Evolutionary conservation across 2,797 vertebrate species (phyloP), one percentile per base, ranked within the genome.

Genomic region (Ispidina lecontei): DNA sequence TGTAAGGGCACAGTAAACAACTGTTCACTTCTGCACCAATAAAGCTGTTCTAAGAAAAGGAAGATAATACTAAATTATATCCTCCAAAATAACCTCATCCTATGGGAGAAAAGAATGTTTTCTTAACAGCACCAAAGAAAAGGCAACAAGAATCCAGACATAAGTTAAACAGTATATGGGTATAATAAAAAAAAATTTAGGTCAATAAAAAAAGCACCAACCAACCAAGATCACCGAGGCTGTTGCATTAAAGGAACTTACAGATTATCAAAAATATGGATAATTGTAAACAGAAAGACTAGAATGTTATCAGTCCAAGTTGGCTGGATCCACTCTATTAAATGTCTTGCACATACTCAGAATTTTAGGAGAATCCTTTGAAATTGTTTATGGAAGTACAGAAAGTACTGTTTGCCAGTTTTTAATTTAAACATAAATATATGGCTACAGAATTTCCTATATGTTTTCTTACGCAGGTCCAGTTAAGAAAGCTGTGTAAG

Each of bases 81-180:
- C 52, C 65, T 86, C 67, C 72, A 76, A 95, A 94, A 82, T 79
- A 88, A 90, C 51, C 49, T 78, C 65, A 49, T 60, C 67, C 67
- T 67, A 63, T 25, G 59, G 19, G 31, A 6, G 4, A 26, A 76
- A 52, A 55, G 28, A 35, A 31, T 4, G 44, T 74, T 94, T 60
- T 91, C 59, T 87, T 87, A 88, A 91, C 39, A 89, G 96, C 94
- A 97, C 94, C 95, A 96, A 85, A 90, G 94, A 91, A 93, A 85
- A 69, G 70, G 73, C 93, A 95, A 70, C 33, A 64, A 83, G 67
- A 84, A 89, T 92, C 88, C 91, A 95, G 96, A 96, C 84, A 84
- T 84, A 87, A 94, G 46, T 96, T 67, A 94, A 92, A 78, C 67
- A 90, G 37, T 68, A 65, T 55, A 62, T 67, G 73, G 92, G 72